Conservation (phyloP, 2,113 vertebrate genomes). For the Chroicocephalus ridibundus region DNA sequence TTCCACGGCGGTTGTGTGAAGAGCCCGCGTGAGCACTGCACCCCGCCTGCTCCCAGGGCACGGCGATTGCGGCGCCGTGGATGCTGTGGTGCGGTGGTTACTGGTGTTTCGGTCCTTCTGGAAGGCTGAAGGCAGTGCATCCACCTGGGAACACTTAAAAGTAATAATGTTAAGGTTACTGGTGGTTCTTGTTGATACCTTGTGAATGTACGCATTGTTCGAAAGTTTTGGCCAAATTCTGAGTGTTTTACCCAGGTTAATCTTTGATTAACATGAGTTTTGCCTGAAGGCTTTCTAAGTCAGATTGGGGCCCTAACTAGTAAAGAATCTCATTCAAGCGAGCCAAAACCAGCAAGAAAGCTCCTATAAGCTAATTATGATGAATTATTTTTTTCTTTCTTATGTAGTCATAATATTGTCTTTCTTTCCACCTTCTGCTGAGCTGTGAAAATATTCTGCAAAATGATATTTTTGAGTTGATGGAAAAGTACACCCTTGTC, state of each 20-base stretch:
- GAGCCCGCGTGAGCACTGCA: accelerated
- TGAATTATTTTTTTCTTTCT: background rate
- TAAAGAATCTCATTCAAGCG: background rate
- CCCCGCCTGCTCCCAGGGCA: background rate
- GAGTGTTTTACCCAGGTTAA: background rate
- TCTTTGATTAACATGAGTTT: background rate
- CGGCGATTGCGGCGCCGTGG: accelerated
- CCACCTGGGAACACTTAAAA: background rate
- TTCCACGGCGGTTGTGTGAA: background rate
- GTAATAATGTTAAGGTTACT: no score
- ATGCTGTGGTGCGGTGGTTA: accelerated
- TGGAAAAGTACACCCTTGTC: slow-evolving; percentile 36
- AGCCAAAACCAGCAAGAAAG: background rate
- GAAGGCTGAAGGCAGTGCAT: accelerated
- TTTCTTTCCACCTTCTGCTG: slow-evolving; percentile 37
- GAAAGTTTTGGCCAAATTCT: background rate
- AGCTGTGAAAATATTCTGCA: slow-evolving; percentile 47
- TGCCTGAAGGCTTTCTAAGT: background rate
- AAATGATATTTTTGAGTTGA: slow-evolving; percentile 25
- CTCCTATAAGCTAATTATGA: background rate
- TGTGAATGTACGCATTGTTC: background rate
- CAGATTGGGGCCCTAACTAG: background rate
- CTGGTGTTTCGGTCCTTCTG: background rate
- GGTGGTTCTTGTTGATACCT: background rate
- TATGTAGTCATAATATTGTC: slow-evolving; percentile 5